Base-by-base conservation (phyloP, 2,113 vertebrate species). In the Typhlomys cinereus region DNA sequence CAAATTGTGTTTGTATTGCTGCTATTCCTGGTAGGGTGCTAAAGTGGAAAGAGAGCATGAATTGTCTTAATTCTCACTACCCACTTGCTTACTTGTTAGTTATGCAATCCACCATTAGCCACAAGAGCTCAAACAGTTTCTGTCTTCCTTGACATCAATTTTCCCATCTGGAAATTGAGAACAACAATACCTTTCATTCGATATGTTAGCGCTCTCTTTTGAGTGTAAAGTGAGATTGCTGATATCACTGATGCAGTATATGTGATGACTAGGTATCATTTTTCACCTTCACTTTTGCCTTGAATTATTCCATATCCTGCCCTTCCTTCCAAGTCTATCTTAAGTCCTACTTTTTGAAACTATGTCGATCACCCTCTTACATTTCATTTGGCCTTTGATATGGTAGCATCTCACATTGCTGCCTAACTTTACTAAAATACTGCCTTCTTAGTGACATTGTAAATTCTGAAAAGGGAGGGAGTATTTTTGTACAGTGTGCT, bases 281-380 rank as follows among this genome's bases (percentile, higher is more conserved):
- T 83, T 79, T 91, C 21, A 92, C 75, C 57, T 21, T 78, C 41
- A 69, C 14, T 80, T 85, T n/a, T 59, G 12, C 59, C 59, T 88
- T 79, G 29, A 86, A 92, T 59, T 83, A 12, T 34, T 5, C 57
- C 67, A 74, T 71, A 44, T 39, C 7, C 23, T 66, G 4, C 50
- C 41, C 41, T 93, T 71, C 46, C 48, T 87, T 89, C 44, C 64
- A 50, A 71, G 54, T 70, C 31, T 44, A 76, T 21, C 59, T 85
- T 57, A 87, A 76, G 50, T 59, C 20, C 59, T 70, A 46, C 36
- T 69, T 91, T 57, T 92, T 64, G 62, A 91, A 96, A 90, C 25
- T 57, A 88, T 44, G 76, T 66, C 27, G 88, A 85, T 71, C 20
- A 78, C 9, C 23, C 52, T 23, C 34, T 81, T 27, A 41, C 34